These are phyloP conservation scores for Asarcornis scutulata DNA, from an alignment of 2,113 vertebrate genomes.

Conservation along the genomic window DNA sequence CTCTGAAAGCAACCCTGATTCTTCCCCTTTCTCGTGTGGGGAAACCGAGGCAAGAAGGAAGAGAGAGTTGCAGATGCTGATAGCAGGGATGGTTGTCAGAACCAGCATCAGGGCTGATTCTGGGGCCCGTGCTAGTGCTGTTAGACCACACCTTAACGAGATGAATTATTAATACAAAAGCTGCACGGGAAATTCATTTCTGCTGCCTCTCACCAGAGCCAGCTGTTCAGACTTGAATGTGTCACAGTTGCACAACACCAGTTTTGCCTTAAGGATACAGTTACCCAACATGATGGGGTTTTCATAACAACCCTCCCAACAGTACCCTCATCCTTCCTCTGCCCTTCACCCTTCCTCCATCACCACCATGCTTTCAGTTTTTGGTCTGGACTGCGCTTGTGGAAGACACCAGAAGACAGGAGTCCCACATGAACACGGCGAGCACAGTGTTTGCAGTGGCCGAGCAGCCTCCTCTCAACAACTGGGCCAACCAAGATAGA, in stretches of 20 bases:
- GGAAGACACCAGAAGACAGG: background rate
- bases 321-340: slow-evolving; percentile 9
- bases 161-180: slow-evolving; percentile 52
- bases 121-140: background rate
- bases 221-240: slow-evolving; percentile 55
- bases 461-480: background rate
- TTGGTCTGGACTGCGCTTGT: background rate
- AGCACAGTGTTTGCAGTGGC: accelerated
- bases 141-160: slow-evolving; percentile 39
- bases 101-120: background rate
- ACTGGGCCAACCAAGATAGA: background rate
- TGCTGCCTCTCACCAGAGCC: slow-evolving; percentile 44
- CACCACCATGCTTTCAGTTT: background rate
- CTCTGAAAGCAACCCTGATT: background rate
- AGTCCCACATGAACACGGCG: accelerated
- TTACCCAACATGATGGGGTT: slow-evolving; percentile 43
- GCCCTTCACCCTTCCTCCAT: background rate
- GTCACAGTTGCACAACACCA: slow-evolving; percentile 27
- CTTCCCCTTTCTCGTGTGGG: accelerated
- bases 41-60: background rate
- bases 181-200: slow-evolving; percentile 28
- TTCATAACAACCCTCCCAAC: background rate
- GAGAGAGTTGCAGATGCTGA: accelerated
- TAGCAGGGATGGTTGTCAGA: slow-evolving; percentile 1
- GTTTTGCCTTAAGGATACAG: slow-evolving; percentile 38